phyloP scores from a whole-genome alignment of 23 tunicate species.

The Corella eumyota region DNA sequence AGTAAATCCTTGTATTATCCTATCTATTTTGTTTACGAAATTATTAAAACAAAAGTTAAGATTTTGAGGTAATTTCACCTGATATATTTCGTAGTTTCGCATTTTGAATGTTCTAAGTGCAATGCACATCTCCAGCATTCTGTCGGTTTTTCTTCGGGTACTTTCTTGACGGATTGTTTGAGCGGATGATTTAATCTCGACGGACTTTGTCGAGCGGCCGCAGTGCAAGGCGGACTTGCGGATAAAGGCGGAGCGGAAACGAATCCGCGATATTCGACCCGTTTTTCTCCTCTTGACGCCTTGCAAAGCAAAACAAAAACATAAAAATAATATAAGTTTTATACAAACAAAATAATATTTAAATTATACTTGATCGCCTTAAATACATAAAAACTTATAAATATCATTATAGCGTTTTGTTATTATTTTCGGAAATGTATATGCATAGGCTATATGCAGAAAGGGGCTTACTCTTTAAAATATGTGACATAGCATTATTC shows the following conservation, averaged over 20 bases:
- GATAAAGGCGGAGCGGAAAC: conserved; percentile 80
- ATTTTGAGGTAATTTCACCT: conserved; percentile 13
- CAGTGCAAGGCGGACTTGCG: conserved; percentile 66
- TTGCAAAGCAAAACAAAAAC: too few species aligned
- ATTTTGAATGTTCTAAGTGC: conserved; percentile 70
- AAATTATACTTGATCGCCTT: too few species aligned
- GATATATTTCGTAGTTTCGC: conserved; percentile 83
- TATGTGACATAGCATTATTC: too few species aligned
- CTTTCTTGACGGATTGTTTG: conserved; percentile 45
- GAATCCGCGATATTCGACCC: conserved; percentile 86
- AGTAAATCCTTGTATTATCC: too few species aligned
- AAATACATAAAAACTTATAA: too few species aligned
- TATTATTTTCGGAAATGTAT: too few species aligned
- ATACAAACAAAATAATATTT: too few species aligned
- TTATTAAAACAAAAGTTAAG: conserved; percentile 2
- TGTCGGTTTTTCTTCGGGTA: conserved; percentile 29
- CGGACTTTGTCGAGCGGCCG: conserved; percentile 33
- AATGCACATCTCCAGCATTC: conserved; percentile 92
- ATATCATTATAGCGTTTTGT: too few species aligned
- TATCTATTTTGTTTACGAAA: too few species aligned
- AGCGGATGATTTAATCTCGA: conserved; percentile 34
- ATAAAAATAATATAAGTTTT: too few species aligned
- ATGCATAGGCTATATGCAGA: too few species aligned
- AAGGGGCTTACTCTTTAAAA: too few species aligned
- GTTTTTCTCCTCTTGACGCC: conserved; percentile 63